Percentiles rank a stretch among this genome's conserved stretches.
These are phyloP conservation scores for Enteromius argenteus DNA, from an alignment of 2,797 vertebrate species.

Conservation along the genomic window DNA sequence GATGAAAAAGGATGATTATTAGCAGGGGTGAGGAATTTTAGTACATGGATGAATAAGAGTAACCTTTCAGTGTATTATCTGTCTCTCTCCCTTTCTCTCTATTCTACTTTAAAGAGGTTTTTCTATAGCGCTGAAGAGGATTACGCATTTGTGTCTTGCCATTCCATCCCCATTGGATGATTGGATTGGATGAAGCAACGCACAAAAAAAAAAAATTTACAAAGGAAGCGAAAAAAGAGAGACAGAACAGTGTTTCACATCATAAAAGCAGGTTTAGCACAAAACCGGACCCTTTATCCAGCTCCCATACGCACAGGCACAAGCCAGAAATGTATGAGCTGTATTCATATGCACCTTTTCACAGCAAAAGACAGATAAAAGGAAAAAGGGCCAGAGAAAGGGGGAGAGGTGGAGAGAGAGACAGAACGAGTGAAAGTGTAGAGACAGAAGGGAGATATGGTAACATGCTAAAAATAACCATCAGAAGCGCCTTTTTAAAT, in stretches of 20 bases:
- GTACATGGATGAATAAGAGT: slow-evolving; percentile 68
- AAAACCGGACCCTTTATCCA: slow-evolving; percentile 70
- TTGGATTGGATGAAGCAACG: slow-evolving; percentile 66
- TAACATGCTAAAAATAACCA: slow-evolving; percentile 79
- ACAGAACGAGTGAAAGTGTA: slow-evolving; percentile 69
- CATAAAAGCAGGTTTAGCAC: slow-evolving; percentile 68
- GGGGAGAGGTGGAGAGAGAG: slow-evolving; percentile 70
- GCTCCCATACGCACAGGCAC: slow-evolving; percentile 64
- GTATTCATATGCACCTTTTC: slow-evolving; percentile 70
- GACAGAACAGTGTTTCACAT: slow-evolving; percentile 64
- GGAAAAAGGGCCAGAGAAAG: slow-evolving; percentile 63
- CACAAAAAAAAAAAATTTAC: slow-evolving; percentile 57
- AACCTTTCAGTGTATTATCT: slow-evolving; percentile 53
- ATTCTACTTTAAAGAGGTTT: slow-evolving; percentile 76
- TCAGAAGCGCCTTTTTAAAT: slow-evolving; percentile 77
- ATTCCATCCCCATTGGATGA: slow-evolving; percentile 42
- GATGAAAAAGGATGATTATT: slow-evolving; percentile 75
- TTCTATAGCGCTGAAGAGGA: slow-evolving; percentile 56
- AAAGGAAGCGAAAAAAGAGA: slow-evolving; percentile 54
- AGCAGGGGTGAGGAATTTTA: slow-evolving; percentile 68
- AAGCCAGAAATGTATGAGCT: slow-evolving; percentile 11
- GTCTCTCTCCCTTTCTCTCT: slow-evolving; percentile 52
- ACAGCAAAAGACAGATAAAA: slow-evolving; percentile 53
- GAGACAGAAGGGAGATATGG: slow-evolving; percentile 72
- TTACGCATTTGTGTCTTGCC: slow-evolving; percentile 49